Evolutionary conservation across 2,888 invertebrate species (phyloP).

Genomic region (Drosophila macrospina): DNA sequence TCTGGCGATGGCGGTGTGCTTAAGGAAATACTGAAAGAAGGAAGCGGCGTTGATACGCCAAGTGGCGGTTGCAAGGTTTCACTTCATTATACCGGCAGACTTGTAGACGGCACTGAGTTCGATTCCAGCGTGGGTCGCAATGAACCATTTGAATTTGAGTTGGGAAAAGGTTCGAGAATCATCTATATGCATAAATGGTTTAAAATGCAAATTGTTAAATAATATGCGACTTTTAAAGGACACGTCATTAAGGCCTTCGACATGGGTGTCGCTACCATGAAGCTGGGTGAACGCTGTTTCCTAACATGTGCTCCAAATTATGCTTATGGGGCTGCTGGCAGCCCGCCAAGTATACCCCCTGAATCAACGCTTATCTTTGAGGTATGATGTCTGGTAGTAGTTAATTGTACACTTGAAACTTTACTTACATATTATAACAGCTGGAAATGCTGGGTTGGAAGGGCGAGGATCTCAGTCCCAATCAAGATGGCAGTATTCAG

Average conservation of each 20-base stretch:
- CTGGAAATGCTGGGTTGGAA: constrained; percentile 95
- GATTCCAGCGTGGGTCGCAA: constrained; percentile 95
- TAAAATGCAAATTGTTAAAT: background rate
- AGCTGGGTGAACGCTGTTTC: constrained; percentile 93
- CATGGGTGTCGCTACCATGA: constrained; percentile 97
- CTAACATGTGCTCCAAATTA: constrained; percentile 95
- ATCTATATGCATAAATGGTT: background rate
- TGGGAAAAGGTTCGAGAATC: constrained; percentile 90
- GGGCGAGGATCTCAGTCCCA: constrained; percentile 94
- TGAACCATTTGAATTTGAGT: constrained; percentile 93
- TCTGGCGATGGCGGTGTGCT: constrained; percentile 83
- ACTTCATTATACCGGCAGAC: constrained; percentile 96
- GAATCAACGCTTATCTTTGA: constrained; percentile 95
- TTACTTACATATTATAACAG: constrained; percentile 69
- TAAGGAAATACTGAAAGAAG: constrained; percentile 87
- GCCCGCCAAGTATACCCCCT: constrained; percentile 95
- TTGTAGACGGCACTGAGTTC: constrained; percentile 94
- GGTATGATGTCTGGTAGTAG: constrained; percentile 85
- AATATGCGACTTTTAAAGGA: constrained; percentile 85
- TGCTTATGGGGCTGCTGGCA: constrained; percentile 94
- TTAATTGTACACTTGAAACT: too few relatives aligned
- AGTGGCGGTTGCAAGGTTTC: constrained; percentile 89
- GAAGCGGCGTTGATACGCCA: constrained; percentile 91
- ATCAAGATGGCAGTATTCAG: constrained; percentile 93
- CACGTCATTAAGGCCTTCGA: constrained; percentile 98